These are phyloP conservation scores for Diabrotica balteata DNA, from an alignment of 2,888 invertebrate genomes.

Conservation along the genomic window DNA sequence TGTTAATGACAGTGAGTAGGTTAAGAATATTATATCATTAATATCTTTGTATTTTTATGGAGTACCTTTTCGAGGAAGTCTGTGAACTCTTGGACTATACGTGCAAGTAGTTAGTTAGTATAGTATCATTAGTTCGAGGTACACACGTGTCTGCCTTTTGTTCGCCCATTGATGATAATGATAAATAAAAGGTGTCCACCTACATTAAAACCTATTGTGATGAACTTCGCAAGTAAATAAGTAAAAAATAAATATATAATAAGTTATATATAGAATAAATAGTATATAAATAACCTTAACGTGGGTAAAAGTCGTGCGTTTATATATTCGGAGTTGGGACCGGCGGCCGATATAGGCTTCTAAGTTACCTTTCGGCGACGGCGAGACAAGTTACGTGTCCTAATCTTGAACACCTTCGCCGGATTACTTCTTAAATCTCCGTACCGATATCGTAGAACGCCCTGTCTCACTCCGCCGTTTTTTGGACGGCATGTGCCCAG, in stretches of 20 bases:
- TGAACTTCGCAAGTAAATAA: constrained; percentile 61
- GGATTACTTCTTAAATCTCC: constrained; percentile 34
- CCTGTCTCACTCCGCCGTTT: constrained; percentile 43
- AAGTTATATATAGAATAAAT: constrained; percentile 59
- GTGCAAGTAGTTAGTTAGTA: constrained; percentile 50
- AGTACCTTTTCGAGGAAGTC: too few species aligned
- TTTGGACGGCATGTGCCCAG: constrained; percentile 53
- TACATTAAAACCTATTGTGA: constrained; percentile 61
- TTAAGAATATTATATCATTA: too few species aligned
- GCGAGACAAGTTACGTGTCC: constrained; percentile 36
- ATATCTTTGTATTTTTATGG: too few species aligned
- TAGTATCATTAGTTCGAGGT: constrained; percentile 56
- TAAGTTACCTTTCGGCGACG: constrained; percentile 24
- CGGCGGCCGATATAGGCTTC: constrained; percentile 33
- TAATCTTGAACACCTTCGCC: constrained; percentile 33
- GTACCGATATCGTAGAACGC: constrained; percentile 40
- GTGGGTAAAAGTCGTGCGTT: constrained; percentile 55
- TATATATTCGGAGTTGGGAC: constrained; percentile 48
- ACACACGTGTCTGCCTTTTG: constrained; percentile 61
- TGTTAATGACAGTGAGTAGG: too few species aligned
- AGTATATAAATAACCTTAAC: constrained; percentile 56
- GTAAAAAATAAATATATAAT: constrained; percentile 52
- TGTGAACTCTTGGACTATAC: constrained; percentile 37
- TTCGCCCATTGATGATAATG: constrained; percentile 58
- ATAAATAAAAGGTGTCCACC: constrained; percentile 59